Base-by-base conservation (phyloP, 1,140 invertebrate species). In the Lordiphosa clarofinis region DNA sequence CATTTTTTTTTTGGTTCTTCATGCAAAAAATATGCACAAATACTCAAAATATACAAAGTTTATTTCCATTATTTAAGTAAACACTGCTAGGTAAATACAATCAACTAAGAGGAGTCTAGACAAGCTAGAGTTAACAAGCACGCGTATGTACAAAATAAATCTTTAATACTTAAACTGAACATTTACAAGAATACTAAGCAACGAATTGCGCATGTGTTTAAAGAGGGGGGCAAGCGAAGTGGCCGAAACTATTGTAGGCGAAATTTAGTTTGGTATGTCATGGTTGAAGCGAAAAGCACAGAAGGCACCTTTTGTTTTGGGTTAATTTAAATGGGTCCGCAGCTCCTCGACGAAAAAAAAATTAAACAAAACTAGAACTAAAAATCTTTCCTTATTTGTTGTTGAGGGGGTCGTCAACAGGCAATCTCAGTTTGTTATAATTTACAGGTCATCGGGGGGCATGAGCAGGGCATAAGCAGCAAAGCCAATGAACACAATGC, bases 401-500 rank as follows among this genome's bases (percentile, higher is more conserved):
- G n/a, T 33, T 37, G 13, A 19, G 60, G 59, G 37, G 56, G 71
- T 76, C 75, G 57, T 79, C 62, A 79, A 69, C 64, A 56, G 62
- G 63, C 19, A 12, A 64, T 57, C 62, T 61, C 43, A 37, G 24
- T 37, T 21, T 61, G 56, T 9, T 35, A 10, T 4, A 10, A 49
- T 67, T 65, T 87, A 86, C 4, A 86, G 52, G 60, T 88, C 86
- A 48, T 89, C 67, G 39, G 88, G 87, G 31, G 63, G 76, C 50
- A 88, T 73, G 33, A 86, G 61, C 13, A 89, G 64, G 39, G 88
- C 82, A 46, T 87, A 89, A 35, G 84, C 56, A 38, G 88, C 88
- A 65, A 89, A 89, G 36, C 86, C 69, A 47, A 91, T 61, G 59
- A 86, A 60, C 73, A 91, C 73, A 79, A 74, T 61, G 90, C 90